phyloP scores from a whole-genome alignment of 92 coral and sea anemone species.

The Chrysogorgia sp. region DNA sequence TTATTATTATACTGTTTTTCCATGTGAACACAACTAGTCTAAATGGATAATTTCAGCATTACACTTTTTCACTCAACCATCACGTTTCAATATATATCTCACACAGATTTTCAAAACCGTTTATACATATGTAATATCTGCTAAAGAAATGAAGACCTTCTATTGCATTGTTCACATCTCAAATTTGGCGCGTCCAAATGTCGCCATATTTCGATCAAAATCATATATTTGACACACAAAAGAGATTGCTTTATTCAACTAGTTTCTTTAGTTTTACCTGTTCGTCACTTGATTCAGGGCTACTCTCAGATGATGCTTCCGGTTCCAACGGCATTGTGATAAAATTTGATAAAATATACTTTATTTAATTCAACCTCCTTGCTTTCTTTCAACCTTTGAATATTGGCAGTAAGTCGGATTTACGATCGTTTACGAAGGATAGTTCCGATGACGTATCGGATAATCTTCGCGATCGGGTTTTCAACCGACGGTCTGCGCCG shows the following conservation, averaged over 20 bases:
- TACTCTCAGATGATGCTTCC: conserved; percentile 31
- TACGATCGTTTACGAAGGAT: too few relatives aligned
- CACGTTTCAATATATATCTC: not conserved
- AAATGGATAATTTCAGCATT: too few relatives aligned
- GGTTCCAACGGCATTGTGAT: conserved; percentile 34
- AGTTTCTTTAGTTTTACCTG: conserved; percentile 28
- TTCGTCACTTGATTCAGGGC: conserved; percentile 46
- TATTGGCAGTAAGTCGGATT: too few relatives aligned
- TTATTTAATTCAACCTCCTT: conserved; percentile 1
- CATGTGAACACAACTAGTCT: too few relatives aligned
- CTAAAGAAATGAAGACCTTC: not conserved
- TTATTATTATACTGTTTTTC: too few relatives aligned
- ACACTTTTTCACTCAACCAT: too few relatives aligned
- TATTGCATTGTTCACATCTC: not conserved
- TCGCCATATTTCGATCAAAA: not conserved
- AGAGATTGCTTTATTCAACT: not conserved
- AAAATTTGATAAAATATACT: not conserved
- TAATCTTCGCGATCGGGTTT: too few relatives aligned
- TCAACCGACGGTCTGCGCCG: too few relatives aligned
- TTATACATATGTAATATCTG: too few relatives aligned
- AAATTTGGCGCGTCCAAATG: conserved; percentile 22
- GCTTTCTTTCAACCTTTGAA: conserved; percentile 10
- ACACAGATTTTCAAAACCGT: not conserved
- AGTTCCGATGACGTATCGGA: too few relatives aligned
- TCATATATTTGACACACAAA: not conserved